These are phyloP conservation scores for Pogonognathellus flavescens DNA, from an alignment of 1,140 invertebrate genomes.

Conservation along the genomic window DNA sequence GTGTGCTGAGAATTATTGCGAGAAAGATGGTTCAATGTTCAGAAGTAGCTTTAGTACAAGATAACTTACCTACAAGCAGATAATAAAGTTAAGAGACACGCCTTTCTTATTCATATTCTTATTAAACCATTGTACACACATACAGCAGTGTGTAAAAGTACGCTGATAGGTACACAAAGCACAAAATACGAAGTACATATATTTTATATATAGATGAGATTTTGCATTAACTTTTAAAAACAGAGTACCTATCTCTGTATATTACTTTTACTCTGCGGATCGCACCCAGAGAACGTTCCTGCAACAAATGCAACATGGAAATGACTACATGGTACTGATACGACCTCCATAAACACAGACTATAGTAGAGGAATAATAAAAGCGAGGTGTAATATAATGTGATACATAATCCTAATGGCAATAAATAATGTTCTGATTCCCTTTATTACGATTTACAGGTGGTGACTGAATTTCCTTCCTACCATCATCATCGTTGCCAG, in stretches of 20 bases:
- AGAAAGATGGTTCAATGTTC: slow-evolving; percentile 46
- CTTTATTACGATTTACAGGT: slow-evolving; percentile 47
- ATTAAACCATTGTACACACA: slow-evolving; percentile 6
- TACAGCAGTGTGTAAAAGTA: not conserved
- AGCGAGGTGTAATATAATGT: not conserved
- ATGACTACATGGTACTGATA: no score
- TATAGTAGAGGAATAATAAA: not conserved
- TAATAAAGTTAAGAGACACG: slow-evolving; percentile 48
- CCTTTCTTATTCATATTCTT: slow-evolving; percentile 37
- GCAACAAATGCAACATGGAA: no score
- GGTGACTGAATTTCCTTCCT: slow-evolving; percentile 38
- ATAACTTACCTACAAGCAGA: slow-evolving; percentile 44
- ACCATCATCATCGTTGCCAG: slow-evolving; percentile 19
- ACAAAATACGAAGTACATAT: no score
- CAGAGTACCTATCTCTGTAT: no score
- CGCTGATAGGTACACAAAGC: no score
- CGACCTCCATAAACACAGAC: not conserved
- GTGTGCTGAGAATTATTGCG: not conserved
- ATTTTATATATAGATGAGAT: no score
- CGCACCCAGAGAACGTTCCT: no score
- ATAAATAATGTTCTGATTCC: slow-evolving; percentile 46
- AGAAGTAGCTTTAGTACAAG: slow-evolving; percentile 32
- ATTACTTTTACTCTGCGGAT: no score
- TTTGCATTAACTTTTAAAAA: no score
- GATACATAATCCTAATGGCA: slow-evolving; percentile 39